Base-by-base conservation (phyloP, 2,797 vertebrate genomes). In the Thamnophis elegans region DNA sequence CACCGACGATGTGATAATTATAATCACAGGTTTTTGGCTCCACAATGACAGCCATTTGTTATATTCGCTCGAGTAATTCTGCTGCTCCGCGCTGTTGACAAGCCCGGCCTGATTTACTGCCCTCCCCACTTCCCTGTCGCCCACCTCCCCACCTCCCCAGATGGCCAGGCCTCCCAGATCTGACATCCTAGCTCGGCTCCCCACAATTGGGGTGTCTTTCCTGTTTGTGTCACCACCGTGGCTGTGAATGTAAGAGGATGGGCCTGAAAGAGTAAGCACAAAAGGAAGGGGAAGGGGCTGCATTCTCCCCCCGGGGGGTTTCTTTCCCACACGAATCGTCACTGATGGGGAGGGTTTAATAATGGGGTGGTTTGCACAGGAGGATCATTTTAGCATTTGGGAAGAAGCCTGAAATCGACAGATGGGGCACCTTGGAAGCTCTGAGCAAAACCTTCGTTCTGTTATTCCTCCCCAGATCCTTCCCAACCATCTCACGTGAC, bases 1-100 rank as follows among this genome's bases (percentile, higher is more conserved):
- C 99, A 99, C 99, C 98, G 99, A 99, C 99, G 99, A 99, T 99
- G 99, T 99, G 99, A 99, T 99, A 99, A 99, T 99, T 99, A 99
- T 99, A 99, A 99, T 99, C 99, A 99, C 99, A 99, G 99, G 98
- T 99, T 99, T 99, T 99, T 99, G 99, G 99, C 99, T 99, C 98
- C 98, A 98, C 99, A 99, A 99, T 99, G 99, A 99, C 98, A 99
- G 99, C 99, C 99, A 99, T 99, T 99, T 99, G 99, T 99, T 99
- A 99, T 99, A 99, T 99, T 98, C 98, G 98, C 98, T 98, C 97
- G 98, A 99, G 98, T 98, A 98, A 98, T 98, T 99, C 98, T 96
- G 98, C 97, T 97, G 98, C 98, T 98, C 98, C 96, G 98, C 97
- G 98, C 98, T 98, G 98, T 99, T 99, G 99, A 99, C 99, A 99